Percentiles rank a stretch among this genome's conserved stretches.
These are phyloP conservation scores for Bruchidius siliquastri DNA, from an alignment of 2,888 invertebrate species.

Conservation along the genomic window DNA sequence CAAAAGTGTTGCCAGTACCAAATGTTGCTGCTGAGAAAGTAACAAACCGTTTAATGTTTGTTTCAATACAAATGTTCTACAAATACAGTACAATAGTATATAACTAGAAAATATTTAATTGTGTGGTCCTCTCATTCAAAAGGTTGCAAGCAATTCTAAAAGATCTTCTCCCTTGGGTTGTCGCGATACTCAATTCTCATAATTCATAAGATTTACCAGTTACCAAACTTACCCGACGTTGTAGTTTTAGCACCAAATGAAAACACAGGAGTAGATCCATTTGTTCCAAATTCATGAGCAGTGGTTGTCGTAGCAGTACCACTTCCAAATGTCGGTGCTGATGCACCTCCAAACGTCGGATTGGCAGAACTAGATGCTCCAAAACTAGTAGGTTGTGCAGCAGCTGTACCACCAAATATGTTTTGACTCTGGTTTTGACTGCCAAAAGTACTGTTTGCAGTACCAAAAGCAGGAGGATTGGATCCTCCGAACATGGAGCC, in stretches of 20 bases:
- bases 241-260: conserved; percentile 7
- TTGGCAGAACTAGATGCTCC: neutral
- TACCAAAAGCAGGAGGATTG: neutral
- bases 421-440: neutral
- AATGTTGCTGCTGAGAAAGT: neutral
- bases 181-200: too few relatives aligned
- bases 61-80: too few relatives aligned
- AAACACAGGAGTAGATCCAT: conserved; percentile 5
- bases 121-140: too few relatives aligned
- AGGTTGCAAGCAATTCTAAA: too few relatives aligned
- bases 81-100: too few relatives aligned
- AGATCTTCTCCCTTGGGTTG: too few relatives aligned
- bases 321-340: neutral
- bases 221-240: neutral
- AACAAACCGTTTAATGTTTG: too few relatives aligned
- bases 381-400: neutral
- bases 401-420: neutral
- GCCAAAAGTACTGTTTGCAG: neutral
- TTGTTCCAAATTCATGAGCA: conserved; percentile 5
- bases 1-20: neutral
- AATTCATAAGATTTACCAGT: too few relatives aligned
- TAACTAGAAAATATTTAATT: too few relatives aligned
- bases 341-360: neutral
- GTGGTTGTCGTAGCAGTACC: conserved; percentile 1
- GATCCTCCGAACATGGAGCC: neutral